A percentile compares a stretch with the other conserved stretches of the same genome.
Evolutionary conservation across 2,888 invertebrate genomes (phyloP).

Genomic region (Halictus ligatus): DNA sequence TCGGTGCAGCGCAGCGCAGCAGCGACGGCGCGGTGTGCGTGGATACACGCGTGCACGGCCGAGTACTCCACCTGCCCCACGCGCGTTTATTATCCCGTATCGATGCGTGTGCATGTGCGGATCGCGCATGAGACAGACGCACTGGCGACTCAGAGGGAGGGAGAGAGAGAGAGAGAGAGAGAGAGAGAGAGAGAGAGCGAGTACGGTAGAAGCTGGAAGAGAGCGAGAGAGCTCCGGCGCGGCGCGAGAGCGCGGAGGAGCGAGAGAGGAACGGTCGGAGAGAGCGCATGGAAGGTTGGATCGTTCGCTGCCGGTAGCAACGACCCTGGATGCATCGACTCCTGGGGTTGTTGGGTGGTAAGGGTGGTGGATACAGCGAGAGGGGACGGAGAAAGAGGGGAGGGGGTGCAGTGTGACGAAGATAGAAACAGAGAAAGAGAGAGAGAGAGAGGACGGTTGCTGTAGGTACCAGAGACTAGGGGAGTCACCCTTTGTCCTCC

Average conservation of each 20-base stretch:
- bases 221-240: not conserved
- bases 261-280: conserved; percentile 17
- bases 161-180: conserved; percentile 10
- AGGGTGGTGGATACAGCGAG: conserved; percentile 76
- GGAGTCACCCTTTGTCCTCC: conserved; percentile 76
- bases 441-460: conserved; percentile 50
- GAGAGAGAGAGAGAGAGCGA: not conserved
- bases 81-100: conserved; percentile 54
- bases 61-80: conserved; percentile 42
- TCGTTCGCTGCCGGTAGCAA: conserved; percentile 84
- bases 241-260: not conserved
- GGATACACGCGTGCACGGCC: conserved; percentile 19
- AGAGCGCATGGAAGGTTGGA: conserved; percentile 79
- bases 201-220: not conserved
- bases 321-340: conserved; percentile 84
- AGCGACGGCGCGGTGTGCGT: not conserved
- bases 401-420: conserved; percentile 19
- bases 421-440: not conserved
- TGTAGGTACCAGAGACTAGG: conserved; percentile 67
- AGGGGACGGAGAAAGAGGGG: conserved; percentile 56
- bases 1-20: not conserved
- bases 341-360: conserved; percentile 82
- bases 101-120: conserved; percentile 59
- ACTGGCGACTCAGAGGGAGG: conserved; percentile 7
- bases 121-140: conserved; percentile 55